Percentiles rank a stretch among this genome's conserved stretches.
Evolutionary conservation across 2,797 vertebrate genomes (phyloP).

Genomic region (Oceanodroma leucorhoa): DNA sequence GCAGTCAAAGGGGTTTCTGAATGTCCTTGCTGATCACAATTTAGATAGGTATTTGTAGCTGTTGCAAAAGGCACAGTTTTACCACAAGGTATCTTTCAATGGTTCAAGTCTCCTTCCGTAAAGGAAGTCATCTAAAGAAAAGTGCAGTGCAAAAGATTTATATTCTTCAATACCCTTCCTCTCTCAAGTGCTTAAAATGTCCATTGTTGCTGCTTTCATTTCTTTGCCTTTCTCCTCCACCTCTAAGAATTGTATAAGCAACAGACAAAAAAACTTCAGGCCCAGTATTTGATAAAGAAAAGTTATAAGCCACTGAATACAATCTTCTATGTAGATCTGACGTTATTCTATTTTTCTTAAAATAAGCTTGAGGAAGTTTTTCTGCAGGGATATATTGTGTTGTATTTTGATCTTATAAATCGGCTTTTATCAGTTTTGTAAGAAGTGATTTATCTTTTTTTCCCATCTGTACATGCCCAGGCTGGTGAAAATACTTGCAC

Average conservation of each 20-base stretch:
- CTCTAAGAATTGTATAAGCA: neutral
- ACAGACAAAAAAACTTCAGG: neutral
- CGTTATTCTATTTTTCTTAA: neutral
- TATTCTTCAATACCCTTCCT: neutral
- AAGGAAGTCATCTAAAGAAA: neutral
- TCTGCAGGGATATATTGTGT: neutral
- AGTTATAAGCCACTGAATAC: neutral
- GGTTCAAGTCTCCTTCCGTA: neutral
- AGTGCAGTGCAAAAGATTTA: neutral
- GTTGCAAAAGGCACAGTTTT: neutral
- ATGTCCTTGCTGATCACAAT: no score
- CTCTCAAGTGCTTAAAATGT: neutral
- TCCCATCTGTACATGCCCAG: fast-evolving
- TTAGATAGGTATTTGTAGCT: neutral
- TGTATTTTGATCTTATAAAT: neutral
- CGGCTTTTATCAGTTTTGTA: neutral
- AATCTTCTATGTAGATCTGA: neutral
- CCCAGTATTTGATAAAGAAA: neutral
- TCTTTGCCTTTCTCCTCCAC: neutral
- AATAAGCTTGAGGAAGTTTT: neutral
- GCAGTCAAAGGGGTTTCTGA: neutral
- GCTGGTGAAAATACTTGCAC: neutral
- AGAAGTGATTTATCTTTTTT: neutral
- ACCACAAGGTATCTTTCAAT: neutral
- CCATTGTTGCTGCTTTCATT: neutral